Conservation (phyloP, 2,113 vertebrate genomes). For the Sapayoa aenigma region DNA sequence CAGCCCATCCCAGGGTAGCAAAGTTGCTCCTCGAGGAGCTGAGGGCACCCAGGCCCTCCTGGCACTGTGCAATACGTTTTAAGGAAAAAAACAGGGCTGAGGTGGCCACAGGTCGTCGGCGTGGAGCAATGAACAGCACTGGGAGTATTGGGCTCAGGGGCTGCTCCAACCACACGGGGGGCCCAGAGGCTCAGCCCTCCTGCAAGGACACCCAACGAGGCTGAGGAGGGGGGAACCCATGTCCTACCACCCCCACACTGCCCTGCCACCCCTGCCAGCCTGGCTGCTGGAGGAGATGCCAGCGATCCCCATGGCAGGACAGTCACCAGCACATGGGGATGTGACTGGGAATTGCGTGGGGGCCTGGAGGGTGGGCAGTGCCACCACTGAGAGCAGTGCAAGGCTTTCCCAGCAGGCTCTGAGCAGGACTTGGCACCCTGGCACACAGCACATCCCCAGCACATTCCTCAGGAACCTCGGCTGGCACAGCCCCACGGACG, state of each 20-base stretch:
- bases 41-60: not conserved
- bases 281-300: not conserved
- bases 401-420: not conserved
- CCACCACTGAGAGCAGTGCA: fast-evolving
- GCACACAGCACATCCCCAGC: fast-evolving
- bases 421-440: not conserved
- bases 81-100: not conserved
- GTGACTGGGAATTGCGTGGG: not conserved
- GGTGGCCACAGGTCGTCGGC: fast-evolving
- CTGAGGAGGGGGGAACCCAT: fast-evolving
- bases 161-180: fast-evolving
- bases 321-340: fast-evolving
- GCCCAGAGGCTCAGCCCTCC: not conserved
- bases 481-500: not conserved
- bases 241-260: not conserved
- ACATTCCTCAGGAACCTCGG: not conserved
- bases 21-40: not conserved
- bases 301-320: fast-evolving
- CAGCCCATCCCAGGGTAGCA: not conserved
- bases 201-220: fast-evolving
- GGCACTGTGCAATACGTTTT: not conserved
- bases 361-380: not conserved
- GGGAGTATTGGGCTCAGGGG: fast-evolving
- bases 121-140: fast-evolving
- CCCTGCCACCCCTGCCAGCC: not conserved